phyloP scores from a whole-genome alignment of 2,113 vertebrate genomes.

The Notarius lentiginosus region DNA sequence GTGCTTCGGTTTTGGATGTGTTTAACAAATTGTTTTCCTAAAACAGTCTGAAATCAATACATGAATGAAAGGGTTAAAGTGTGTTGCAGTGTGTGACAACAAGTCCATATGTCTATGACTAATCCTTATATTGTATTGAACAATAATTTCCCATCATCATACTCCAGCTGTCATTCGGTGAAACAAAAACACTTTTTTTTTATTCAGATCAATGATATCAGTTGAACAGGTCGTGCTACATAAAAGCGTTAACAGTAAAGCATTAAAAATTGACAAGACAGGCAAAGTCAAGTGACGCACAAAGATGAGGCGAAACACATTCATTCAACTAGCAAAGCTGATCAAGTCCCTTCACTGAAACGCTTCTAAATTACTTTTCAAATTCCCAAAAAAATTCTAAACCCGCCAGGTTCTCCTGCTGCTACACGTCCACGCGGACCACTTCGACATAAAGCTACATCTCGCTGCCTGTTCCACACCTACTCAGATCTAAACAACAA shows the following conservation, averaged over 20 bases:
- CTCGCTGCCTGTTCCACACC: background rate
- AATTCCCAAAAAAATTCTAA: background rate
- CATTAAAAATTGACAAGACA: background rate
- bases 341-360: slow-evolving; percentile 15
- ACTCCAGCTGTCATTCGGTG: background rate
- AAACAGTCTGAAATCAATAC: background rate
- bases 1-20: background rate
- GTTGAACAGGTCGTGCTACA: background rate
- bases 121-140: too few species aligned
- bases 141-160: background rate
- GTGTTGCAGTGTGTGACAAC: background rate
- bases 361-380: background rate
- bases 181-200: background rate
- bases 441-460: slow-evolving; percentile 10
- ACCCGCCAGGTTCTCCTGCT: background rate
- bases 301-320: background rate
- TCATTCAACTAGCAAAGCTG: slow-evolving; percentile 23
- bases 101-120: background rate
- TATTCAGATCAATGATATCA: slow-evolving; percentile 1
- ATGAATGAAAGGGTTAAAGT: background rate
- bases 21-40: background rate
- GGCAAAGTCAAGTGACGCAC: background rate
- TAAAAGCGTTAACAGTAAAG: background rate
- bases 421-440: slow-evolving; percentile 2
- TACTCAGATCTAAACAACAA: slow-evolving; percentile 25